These are phyloP conservation scores for Drosophila murphyi DNA, from an alignment of 1,140 invertebrate genomes.

Conservation along the genomic window DNA sequence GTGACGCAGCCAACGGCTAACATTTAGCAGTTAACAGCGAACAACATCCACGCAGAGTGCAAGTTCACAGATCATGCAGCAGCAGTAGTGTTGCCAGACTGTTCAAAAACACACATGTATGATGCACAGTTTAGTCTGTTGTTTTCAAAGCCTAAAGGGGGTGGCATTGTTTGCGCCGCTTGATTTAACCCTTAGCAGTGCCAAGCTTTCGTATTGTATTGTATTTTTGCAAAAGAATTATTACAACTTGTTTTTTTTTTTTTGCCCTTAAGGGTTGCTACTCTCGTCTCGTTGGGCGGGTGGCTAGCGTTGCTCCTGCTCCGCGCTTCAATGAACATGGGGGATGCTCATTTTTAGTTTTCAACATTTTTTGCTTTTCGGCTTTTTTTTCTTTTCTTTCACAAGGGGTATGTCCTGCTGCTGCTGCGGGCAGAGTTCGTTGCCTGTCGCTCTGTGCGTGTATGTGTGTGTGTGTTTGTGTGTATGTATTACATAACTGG, in stretches of 20 bases:
- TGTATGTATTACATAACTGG: constrained; percentile 76
- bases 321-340: background rate
- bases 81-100: constrained; percentile 52
- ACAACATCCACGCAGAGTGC: constrained; percentile 23
- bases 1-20: background rate
- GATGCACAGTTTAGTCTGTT: constrained; percentile 18
- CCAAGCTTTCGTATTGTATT: constrained; percentile 23
- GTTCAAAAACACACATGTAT: constrained; percentile 18
- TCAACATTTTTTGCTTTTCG: constrained; percentile 33
- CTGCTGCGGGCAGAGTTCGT: constrained; percentile 28
- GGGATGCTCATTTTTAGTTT: constrained; percentile 70
- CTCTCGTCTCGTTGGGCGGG: constrained; percentile 8
- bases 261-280: constrained; percentile 56
- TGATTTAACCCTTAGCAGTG: constrained; percentile 68
- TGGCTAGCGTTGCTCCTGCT: constrained; percentile 3
- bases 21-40: background rate
- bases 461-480: constrained; percentile 15
- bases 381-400: constrained; percentile 17
- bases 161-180: constrained; percentile 52
- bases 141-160: constrained; percentile 38
- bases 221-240: constrained; percentile 62
- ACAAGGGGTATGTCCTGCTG: constrained; percentile 37
- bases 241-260: constrained; percentile 68
- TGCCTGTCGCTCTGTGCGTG: constrained; percentile 31
- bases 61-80: constrained; percentile 44